phyloP scores from a whole-genome alignment of 2,797 vertebrate genomes.

The Sorex maritimensis region DNA sequence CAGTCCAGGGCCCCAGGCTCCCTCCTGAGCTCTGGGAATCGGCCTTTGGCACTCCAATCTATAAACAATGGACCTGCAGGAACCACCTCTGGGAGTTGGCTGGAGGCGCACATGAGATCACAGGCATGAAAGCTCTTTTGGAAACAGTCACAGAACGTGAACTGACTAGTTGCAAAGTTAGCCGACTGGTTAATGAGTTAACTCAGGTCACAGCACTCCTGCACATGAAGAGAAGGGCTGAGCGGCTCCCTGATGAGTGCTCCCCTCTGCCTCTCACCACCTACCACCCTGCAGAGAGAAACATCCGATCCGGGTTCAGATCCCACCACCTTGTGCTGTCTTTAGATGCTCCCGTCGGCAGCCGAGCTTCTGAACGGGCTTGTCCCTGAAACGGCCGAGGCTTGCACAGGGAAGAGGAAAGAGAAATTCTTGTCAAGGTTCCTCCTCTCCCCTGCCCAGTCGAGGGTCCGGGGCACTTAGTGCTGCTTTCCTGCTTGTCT shows the following conservation, averaged over 20 bases:
- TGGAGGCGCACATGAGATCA: background rate
- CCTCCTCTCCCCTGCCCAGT: background rate
- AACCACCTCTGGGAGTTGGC: background rate
- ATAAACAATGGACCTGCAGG: background rate
- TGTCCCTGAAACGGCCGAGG: background rate
- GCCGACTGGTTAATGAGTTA: background rate
- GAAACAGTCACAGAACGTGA: background rate
- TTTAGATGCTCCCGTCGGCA: background rate
- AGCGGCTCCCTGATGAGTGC: background rate
- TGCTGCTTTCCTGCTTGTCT: background rate
- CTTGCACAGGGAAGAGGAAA: constrained; percentile 29
- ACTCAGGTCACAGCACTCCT: background rate
- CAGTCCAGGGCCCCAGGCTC: background rate
- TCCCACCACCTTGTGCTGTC: background rate
- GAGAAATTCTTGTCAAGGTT: background rate
- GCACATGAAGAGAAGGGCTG: background rate
- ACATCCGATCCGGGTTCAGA: background rate
- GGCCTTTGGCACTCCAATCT: background rate
- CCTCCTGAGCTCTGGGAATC: background rate
- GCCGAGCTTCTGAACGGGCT: background rate
- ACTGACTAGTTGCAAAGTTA: background rate
- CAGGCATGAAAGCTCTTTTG: background rate
- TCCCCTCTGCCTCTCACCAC: background rate
- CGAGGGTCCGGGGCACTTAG: background rate
- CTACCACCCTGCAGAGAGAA: background rate